phyloP scores from a whole-genome alignment of 2,797 vertebrate species.

The Ibycter americanus region DNA sequence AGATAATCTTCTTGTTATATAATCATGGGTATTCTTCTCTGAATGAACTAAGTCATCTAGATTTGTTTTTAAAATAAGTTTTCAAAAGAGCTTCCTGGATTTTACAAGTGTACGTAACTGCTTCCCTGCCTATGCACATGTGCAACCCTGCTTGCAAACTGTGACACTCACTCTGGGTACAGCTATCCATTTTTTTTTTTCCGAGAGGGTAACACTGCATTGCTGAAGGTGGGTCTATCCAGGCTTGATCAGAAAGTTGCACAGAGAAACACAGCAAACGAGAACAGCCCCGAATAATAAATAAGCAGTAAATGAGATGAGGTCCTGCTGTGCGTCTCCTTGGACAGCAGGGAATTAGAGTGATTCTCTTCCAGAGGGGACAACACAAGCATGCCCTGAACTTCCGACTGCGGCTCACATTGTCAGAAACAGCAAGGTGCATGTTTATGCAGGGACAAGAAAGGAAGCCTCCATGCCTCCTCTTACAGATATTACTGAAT shows the following conservation, averaged over 20 bases:
- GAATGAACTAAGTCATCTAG: background rate
- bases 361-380: background rate
- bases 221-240: background rate
- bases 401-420: background rate
- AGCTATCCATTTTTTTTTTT: background rate
- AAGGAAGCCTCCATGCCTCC: background rate
- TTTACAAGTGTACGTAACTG: background rate
- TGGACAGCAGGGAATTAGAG: background rate
- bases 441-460: background rate
- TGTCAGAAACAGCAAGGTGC: background rate
- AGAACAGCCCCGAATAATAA: background rate
- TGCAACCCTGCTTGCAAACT: background rate
- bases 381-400: background rate
- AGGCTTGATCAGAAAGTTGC: background rate
- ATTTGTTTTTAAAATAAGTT: background rate
- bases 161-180: background rate
- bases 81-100: background rate
- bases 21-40: background rate
- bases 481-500: background rate
- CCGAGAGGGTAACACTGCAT: fast-evolving
- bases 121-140: background rate
- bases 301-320: background rate
- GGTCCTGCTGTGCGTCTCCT: background rate
- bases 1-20: background rate
- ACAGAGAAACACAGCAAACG: background rate